These are phyloP conservation scores for Temnopleurus reevesii DNA, from an alignment of 53 echinoderm and acorn worm genomes.

Conservation along the genomic window DNA sequence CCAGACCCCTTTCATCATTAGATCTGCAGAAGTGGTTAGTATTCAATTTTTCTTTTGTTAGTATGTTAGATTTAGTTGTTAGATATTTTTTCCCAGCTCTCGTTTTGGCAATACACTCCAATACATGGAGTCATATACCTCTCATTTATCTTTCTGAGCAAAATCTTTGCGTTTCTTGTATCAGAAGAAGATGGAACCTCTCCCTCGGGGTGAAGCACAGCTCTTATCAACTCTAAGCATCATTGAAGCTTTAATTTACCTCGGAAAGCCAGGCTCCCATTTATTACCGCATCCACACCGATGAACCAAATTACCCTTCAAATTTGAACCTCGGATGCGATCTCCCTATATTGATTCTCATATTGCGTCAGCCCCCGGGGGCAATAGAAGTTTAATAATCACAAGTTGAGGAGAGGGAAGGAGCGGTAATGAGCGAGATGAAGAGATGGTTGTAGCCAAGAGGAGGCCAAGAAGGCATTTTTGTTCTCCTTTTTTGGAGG, in stretches of 20 bases:
- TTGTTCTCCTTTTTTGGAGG: too few relatives aligned
- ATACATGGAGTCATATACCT: too few relatives aligned
- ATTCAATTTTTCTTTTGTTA: too few relatives aligned
- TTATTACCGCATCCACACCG: slow-evolving; percentile 9
- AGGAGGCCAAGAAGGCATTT: slow-evolving; percentile 7
- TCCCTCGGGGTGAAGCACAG: too few relatives aligned
- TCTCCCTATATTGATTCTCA: slow-evolving; percentile 23
- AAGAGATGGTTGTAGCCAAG: neutral
- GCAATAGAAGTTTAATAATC: slow-evolving; percentile 29
- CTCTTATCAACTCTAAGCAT: slow-evolving; percentile 1
- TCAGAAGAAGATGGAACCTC: too few relatives aligned
- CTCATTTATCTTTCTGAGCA: too few relatives aligned
- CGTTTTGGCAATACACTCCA: too few relatives aligned
- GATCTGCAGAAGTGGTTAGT: too few relatives aligned
- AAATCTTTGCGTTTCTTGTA: too few relatives aligned
- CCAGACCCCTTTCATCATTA: too few relatives aligned
- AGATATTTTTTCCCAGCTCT: too few relatives aligned
- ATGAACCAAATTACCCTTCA: slow-evolving; percentile 46
- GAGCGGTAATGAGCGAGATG: slow-evolving; percentile 14
- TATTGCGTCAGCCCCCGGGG: neutral
- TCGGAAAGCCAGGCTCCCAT: neutral
- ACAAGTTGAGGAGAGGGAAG: neutral
- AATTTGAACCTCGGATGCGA: slow-evolving; percentile 20
- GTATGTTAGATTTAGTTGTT: too few relatives aligned
- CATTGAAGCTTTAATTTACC: neutral